These are phyloP conservation scores for Alligator sinensis DNA, from an alignment of 2,113 vertebrate species.

Conservation along the genomic window DNA sequence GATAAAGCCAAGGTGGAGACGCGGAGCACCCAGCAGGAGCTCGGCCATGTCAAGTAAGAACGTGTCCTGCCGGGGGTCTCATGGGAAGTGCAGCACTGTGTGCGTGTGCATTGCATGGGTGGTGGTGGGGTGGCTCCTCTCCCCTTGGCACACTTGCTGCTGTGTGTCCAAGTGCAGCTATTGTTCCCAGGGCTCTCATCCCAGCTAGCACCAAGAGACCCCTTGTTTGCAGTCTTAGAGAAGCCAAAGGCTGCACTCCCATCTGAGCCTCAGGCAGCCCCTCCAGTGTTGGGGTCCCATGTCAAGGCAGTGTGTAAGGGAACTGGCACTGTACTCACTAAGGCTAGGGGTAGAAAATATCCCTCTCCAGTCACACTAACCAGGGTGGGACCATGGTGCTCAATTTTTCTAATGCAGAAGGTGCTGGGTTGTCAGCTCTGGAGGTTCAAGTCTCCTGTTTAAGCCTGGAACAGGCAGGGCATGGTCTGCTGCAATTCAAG, in stretches of 20 bases:
- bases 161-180: not conserved
- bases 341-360: not conserved
- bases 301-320: not conserved
- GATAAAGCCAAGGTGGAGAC: slow-evolving; percentile 73
- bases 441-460: not conserved
- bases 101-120: not conserved
- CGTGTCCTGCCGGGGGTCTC: not conserved
- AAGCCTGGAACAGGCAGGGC: not conserved
- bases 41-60: slow-evolving; percentile 43
- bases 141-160: not conserved
- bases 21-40: slow-evolving; percentile 70
- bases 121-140: not conserved
- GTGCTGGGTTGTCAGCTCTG: not conserved
- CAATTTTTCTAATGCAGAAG: not conserved
- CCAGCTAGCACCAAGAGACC: not conserved
- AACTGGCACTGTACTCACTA: not conserved
- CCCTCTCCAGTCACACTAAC: not conserved
- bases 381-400: not conserved
- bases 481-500: not conserved
- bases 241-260: not conserved
- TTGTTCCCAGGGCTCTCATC: not conserved
- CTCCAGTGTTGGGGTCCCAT: not conserved
- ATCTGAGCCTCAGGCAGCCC: not conserved
- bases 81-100: not conserved
- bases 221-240: not conserved